These are phyloP conservation scores for Corbicula japonica DNA, from an alignment of 2,888 invertebrate species.

Conservation along the genomic window DNA sequence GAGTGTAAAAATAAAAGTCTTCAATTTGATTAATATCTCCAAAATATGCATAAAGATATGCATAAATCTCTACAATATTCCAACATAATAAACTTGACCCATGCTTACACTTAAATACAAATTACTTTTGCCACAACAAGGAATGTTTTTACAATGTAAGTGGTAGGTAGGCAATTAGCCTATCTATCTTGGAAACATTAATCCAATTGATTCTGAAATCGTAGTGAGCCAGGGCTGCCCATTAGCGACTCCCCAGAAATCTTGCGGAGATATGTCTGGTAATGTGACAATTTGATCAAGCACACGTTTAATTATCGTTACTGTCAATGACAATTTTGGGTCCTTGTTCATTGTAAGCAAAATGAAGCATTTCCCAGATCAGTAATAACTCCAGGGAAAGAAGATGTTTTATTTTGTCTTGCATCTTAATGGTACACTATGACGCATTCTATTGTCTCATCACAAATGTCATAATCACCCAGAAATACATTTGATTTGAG, in stretches of 20 bases:
- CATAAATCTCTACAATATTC: neutral
- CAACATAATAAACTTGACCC: neutral
- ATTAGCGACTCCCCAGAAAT: neutral
- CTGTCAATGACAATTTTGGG: neutral
- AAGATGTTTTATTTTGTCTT: no score
- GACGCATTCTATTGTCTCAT: no score
- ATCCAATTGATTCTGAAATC: slow-evolving; percentile 1
- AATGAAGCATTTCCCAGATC: slow-evolving; percentile 9
- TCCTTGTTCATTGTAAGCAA: neutral
- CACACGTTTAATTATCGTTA: neutral
- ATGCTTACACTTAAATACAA: no score
- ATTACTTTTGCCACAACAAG: neutral
- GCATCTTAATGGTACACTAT: no score
- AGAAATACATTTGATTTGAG: no score
- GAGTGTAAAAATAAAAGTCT: neutral
- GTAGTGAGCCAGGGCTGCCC: no score
- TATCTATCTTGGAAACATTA: slow-evolving; percentile 5
- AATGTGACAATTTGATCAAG: slow-evolving; percentile 20
- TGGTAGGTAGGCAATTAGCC: neutral
- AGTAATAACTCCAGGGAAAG: no score
- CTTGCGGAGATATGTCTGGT: slow-evolving; percentile 13
- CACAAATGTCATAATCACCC: no score
- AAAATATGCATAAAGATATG: neutral
- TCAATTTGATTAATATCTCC: neutral
- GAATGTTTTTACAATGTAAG: neutral